Evolutionary conservation across 2,888 invertebrate species (phyloP).

Genomic region (Limnephilus marmoratus): DNA sequence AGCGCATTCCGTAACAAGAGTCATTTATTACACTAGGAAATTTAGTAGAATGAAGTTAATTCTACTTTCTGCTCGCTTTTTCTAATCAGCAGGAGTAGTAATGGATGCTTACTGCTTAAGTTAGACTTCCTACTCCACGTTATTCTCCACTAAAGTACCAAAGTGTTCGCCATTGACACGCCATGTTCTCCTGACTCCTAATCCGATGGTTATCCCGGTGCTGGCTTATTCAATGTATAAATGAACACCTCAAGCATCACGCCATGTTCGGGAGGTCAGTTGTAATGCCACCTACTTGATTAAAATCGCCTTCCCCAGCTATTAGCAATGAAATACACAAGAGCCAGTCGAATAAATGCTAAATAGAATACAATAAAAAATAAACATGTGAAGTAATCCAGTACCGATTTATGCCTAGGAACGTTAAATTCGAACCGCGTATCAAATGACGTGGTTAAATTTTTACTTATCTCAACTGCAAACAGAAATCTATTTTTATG

Average conservation of each 20-base stretch:
- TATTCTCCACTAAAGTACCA: not conserved
- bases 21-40: not conserved
- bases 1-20: not conserved
- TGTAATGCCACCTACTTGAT: not conserved
- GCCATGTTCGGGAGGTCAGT: constrained; percentile 11
- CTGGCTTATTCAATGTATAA: constrained; percentile 30
- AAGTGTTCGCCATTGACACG: constrained; percentile 14
- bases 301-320: not conserved
- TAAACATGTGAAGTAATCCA: not conserved
- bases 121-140: not conserved
- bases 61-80: not conserved
- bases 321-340: not conserved
- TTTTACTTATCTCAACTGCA: too few species aligned
- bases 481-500: not conserved
- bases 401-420: not conserved
- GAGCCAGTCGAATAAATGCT: not conserved
- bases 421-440: not conserved
- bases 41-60: not conserved
- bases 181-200: not conserved
- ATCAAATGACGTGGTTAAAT: too few species aligned
- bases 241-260: constrained; percentile 41
- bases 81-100: not conserved
- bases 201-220: constrained; percentile 17
- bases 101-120: not conserved
- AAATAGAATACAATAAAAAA: not conserved